Percentiles rank a stretch among this genome's conserved stretches.
These are phyloP conservation scores for Lasioglossum baleicum DNA, from an alignment of 1,140 invertebrate genomes.

Conservation along the genomic window DNA sequence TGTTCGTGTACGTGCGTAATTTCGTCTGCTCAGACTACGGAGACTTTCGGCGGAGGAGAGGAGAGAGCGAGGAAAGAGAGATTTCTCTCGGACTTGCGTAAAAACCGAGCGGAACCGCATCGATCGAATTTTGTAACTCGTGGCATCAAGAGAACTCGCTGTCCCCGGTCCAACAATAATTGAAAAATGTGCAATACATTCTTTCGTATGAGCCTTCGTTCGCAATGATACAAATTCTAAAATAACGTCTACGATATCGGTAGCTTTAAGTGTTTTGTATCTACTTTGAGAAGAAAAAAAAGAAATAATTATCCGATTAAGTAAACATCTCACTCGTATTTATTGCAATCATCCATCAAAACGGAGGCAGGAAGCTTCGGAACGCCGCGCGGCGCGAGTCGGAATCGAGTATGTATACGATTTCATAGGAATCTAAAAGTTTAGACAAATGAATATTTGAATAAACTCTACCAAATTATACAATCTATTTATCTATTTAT, in stretches of 20 bases:
- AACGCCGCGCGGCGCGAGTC: too few relatives aligned
- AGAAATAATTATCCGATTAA: neutral
- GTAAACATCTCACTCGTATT: too few relatives aligned
- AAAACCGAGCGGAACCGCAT: neutral
- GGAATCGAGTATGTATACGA: too few relatives aligned
- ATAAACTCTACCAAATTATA: too few relatives aligned
- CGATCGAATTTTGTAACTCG: neutral
- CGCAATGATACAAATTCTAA: conserved; percentile 2
- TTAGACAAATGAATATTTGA: too few relatives aligned
- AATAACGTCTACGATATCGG: conserved; percentile 1
- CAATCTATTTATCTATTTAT: too few relatives aligned
- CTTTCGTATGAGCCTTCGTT: conserved; percentile 1
- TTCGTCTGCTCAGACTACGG: neutral
- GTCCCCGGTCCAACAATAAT: neutral
- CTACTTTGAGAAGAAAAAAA: neutral
- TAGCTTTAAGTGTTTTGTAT: neutral
- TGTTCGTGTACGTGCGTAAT: neutral
- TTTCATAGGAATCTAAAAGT: too few relatives aligned
- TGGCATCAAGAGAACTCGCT: neutral
- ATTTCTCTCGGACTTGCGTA: neutral
- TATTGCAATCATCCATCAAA: too few relatives aligned
- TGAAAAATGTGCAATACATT: neutral
- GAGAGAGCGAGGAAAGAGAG: too few relatives aligned
- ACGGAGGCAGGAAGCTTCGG: too few relatives aligned
- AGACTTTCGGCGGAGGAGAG: neutral